These are phyloP conservation scores for Trichonephila clavipes DNA, from an alignment of 1,140 invertebrate genomes.

Conservation along the genomic window DNA sequence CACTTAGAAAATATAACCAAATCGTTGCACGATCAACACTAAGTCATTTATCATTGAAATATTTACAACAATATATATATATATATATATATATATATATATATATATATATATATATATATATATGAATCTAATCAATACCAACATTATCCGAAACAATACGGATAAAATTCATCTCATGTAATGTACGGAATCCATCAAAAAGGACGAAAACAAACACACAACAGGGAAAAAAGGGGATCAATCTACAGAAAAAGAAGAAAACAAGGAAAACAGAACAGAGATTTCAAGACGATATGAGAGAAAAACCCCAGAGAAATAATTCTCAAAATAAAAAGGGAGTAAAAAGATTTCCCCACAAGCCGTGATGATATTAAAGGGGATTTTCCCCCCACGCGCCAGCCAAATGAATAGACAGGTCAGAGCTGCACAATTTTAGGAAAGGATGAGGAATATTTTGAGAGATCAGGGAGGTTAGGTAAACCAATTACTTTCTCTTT, in stretches of 20 bases:
- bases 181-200: not conserved
- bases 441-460: conserved; percentile 26
- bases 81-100: too few species aligned
- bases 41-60: too few species aligned
- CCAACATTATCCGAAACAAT: too few species aligned
- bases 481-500: conserved; percentile 3
- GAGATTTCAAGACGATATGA: not conserved
- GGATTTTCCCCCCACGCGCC: not conserved
- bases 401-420: conserved; percentile 1
- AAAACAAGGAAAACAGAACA: not conserved
- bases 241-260: not conserved
- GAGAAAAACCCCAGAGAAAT: not conserved
- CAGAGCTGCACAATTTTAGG: not conserved
- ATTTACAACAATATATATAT: too few species aligned
- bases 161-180: not conserved
- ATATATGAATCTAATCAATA: too few species aligned
- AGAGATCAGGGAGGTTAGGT: conserved; percentile 14
- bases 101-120: too few species aligned
- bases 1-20: too few species aligned
- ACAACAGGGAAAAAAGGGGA: not conserved
- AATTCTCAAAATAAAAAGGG: not conserved
- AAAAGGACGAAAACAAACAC: not conserved
- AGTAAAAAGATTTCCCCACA: not conserved
- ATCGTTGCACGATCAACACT: too few species aligned
- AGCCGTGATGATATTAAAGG: not conserved